These are phyloP conservation scores for Dryobotodes eremita DNA, from an alignment of 2,888 invertebrate genomes.

Conservation along the genomic window DNA sequence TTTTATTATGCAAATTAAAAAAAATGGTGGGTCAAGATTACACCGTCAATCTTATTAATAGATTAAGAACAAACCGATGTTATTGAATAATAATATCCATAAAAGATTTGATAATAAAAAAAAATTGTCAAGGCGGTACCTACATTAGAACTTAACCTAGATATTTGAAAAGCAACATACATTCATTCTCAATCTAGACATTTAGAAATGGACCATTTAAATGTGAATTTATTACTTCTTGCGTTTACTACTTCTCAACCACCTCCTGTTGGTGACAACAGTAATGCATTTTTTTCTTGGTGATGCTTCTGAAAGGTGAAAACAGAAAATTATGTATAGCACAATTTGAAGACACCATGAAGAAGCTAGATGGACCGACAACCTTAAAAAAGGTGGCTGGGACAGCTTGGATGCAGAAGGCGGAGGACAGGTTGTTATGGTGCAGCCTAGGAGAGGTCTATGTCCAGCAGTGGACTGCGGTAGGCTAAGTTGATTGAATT, in stretches of 20 bases:
- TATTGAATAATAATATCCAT: conserved; percentile 30
- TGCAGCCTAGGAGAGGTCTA: no score
- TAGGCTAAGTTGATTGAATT: no score
- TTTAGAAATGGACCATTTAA: conserved; percentile 18
- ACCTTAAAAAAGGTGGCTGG: no score
- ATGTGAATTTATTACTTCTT: conserved; percentile 66
- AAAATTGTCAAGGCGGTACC: conserved; percentile 58
- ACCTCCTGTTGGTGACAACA: conserved; percentile 76
- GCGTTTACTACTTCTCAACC: conserved; percentile 82
- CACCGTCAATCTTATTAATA: conserved; percentile 49
- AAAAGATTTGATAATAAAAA: conserved; percentile 42
- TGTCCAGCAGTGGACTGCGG: no score
- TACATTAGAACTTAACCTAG: conserved; percentile 65
- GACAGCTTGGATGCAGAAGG: no score
- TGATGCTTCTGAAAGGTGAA: conserved; percentile 76
- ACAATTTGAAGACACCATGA: neutral
- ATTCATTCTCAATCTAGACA: conserved; percentile 37
- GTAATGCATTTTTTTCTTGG: conserved; percentile 65
- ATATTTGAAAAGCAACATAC: conserved; percentile 59
- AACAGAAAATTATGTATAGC: neutral
- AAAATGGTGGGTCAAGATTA: conserved; percentile 61
- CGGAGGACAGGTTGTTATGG: no score
- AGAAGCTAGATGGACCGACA: no score
- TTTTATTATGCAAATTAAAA: conserved; percentile 36
- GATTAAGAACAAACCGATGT: conserved; percentile 41